Evolutionary conservation across 2,888 invertebrate genomes (phyloP), one percentile per base, ranked within the genome.

Genomic region (Cepaea hortensis): DNA sequence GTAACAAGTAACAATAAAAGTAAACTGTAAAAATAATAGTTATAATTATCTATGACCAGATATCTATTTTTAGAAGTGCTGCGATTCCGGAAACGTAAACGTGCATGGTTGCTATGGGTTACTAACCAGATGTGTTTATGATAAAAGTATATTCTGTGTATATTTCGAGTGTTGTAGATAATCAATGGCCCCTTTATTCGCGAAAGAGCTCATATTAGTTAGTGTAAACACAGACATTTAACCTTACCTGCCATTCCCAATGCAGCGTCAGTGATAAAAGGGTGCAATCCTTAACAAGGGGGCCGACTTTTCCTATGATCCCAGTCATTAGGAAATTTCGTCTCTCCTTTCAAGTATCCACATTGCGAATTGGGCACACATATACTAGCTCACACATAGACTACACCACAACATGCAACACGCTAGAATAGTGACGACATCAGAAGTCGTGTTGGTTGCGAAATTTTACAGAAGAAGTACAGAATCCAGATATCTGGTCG

Each of bases 161-260:
- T 18, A 75, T 9, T 48, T 6, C n/a, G 48, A 48, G 50, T 6
- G 15, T 23, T 20, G 4, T 4, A n/a, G 23, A 15, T 15, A 55
- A 61, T 11, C 9, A 18, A 80, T 46, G 65, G 65, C 4, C 15
- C 46, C 80, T 79, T 79, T 79, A 23, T 9, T 13, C 79, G 50
- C 35, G 79, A 46, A 35, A 13, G 35, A n/a, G 35, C 20, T 55
- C 35, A 65, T n/a, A 81, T 20, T 46, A 20, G 20, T 15, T 18
- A 72, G 55, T 35, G 15, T 73, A 82, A 82, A 82, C 82, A 82
- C 61, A 82, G 73, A 82, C 72, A 73, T 23, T 5, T 20, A 55
- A 82, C 72, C 82, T 81, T 82, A 82, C 82, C 82, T 82, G 82
- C 7, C 73, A 55, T n/a, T 61, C n/a, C 3, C 70, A 48, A 20